Percentiles rank a stretch among this genome's conserved stretches.
phyloP scores from a whole-genome alignment of 2,113 vertebrate species.

The Lophius piscatorius region DNA sequence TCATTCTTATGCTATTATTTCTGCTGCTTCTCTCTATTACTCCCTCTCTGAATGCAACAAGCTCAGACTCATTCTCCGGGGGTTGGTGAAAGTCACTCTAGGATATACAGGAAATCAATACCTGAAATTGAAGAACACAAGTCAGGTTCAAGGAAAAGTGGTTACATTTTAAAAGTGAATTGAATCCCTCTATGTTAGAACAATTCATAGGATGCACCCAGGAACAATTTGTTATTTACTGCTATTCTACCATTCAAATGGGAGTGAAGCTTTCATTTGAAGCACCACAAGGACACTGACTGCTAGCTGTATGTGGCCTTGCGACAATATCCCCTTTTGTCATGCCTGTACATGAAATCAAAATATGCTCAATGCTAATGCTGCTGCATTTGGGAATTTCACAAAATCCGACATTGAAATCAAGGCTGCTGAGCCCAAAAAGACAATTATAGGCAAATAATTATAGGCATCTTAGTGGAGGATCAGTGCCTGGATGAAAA shows the following conservation, averaged over 20 bases:
- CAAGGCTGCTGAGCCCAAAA: constrained; percentile 20
- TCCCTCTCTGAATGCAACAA: constrained; percentile 25
- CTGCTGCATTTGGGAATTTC: constrained; percentile 36
- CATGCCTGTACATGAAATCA: constrained; percentile 17
- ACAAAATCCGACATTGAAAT: constrained; percentile 26
- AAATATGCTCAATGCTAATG: constrained; percentile 37
- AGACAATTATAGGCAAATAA: not conserved
- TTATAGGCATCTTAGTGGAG: constrained; percentile 13
- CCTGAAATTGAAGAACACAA: constrained; percentile 51
- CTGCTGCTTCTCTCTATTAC: constrained; percentile 4
- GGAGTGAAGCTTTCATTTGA: not conserved
- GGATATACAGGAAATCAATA: constrained; percentile 58
- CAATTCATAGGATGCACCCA: constrained; percentile 41
- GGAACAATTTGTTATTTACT: constrained; percentile 35
- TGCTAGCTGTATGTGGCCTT: not conserved
- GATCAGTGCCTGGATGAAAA: constrained; percentile 27
- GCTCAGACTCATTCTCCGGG: constrained; percentile 19
- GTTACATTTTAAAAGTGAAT: constrained; percentile 45
- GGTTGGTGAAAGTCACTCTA: constrained; percentile 43
- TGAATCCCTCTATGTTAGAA: constrained; percentile 45
- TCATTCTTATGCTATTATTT: constrained; percentile 28
- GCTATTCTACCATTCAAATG: constrained; percentile 4
- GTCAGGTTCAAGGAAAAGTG: constrained; percentile 38
- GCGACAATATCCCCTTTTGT: constrained; percentile 7
- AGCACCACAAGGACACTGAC: constrained; percentile 8